Conservation (phyloP, 2,113 vertebrate species). For the Nymphicus hollandicus region DNA sequence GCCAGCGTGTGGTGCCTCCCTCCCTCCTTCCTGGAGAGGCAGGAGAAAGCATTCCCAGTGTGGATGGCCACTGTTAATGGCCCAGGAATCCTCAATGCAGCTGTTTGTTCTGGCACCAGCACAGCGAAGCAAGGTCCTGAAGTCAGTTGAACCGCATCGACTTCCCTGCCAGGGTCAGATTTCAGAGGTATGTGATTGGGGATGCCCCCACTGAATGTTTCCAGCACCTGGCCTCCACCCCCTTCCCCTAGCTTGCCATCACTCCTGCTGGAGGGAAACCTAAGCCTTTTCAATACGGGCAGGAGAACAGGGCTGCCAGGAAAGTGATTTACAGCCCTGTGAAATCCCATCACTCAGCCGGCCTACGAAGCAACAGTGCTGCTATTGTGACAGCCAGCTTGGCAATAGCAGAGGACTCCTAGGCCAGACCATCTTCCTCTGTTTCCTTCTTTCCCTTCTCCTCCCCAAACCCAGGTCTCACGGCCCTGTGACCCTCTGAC, state of each 20-base stretch:
- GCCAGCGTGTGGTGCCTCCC: background rate
- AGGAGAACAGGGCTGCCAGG: background rate
- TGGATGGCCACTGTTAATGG: slow-evolving; percentile 10
- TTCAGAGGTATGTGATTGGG: slow-evolving; percentile 5
- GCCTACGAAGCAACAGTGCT: background rate
- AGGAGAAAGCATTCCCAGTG: slow-evolving; percentile 19
- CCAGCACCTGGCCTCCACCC: background rate
- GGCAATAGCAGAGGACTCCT: background rate
- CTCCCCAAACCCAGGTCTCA: background rate
- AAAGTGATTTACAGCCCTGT: background rate
- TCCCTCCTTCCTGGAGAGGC: background rate
- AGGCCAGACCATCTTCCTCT: background rate
- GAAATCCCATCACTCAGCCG: background rate
- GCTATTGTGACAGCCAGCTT: background rate
- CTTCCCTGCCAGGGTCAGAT: slow-evolving; percentile 17
- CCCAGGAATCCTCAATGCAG: slow-evolving; percentile 8
- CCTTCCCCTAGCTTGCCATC: background rate
- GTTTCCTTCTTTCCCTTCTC: background rate
- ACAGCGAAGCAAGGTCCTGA: slow-evolving; percentile 16
- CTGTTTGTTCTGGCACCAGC: slow-evolving; percentile 40
- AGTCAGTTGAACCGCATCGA: slow-evolving; percentile 16
- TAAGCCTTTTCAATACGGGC: background rate
- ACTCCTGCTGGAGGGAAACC: background rate
- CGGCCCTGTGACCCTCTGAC: background rate
- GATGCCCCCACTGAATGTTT: background rate